Conservation (phyloP, 2,888 invertebrate species). For the Trimorus sp. region DNA sequence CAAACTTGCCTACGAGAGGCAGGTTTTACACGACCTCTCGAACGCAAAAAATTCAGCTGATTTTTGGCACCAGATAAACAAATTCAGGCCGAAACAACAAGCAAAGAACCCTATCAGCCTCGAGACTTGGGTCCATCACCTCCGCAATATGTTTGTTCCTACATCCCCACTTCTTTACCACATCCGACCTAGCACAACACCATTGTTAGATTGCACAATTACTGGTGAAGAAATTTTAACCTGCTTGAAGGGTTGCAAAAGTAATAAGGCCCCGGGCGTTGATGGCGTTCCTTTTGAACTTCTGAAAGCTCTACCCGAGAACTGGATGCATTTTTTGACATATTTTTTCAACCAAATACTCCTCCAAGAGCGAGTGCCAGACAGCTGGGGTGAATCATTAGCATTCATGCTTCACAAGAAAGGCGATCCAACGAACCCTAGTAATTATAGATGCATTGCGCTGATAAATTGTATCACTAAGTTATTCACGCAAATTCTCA, state of each 20-base stretch:
- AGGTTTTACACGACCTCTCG: no score
- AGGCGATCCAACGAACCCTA: constrained; percentile 4
- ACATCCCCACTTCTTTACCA: no score
- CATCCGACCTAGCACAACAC: no score
- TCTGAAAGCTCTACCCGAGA: constrained; percentile 2
- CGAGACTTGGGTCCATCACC: no score
- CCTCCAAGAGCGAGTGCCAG: background rate
- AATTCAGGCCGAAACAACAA: no score
- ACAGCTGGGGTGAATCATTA: constrained; percentile 6
- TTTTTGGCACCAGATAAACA: no score
- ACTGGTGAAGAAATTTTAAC: no score
- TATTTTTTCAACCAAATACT: background rate
- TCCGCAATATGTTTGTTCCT: no score
- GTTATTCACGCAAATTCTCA: constrained; percentile 13
- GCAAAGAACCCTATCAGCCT: no score
- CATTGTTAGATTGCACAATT: no score
- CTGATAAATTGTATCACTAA: constrained; percentile 12
- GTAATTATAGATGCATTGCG: constrained; percentile 22
- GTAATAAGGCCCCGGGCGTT: background rate
- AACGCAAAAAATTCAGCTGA: no score
- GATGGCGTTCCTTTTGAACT: constrained; percentile 3
- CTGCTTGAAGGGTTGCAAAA: background rate
- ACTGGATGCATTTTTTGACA: background rate
- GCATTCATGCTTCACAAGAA: constrained; percentile 22
- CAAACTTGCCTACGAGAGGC: no score